Evolutionary conservation across 2,797 vertebrate species (phyloP), one percentile per base, ranked within the genome.

Genomic region (Poecilia gillii): DNA sequence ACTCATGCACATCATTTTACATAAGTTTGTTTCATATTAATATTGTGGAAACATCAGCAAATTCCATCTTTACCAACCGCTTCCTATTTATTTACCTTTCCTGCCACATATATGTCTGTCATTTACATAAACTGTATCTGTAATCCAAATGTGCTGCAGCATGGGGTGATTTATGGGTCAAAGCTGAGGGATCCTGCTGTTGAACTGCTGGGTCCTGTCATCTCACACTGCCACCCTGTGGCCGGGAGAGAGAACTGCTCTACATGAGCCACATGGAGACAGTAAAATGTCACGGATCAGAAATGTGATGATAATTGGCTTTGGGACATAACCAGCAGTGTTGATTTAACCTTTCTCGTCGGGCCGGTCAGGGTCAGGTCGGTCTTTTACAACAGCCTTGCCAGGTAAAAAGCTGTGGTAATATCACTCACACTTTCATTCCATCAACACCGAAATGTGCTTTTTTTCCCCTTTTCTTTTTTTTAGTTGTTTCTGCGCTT

Each of bases 211-310:
- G 18, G 64, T 68, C 18, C 64, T 20, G 12, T 25, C 64, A 41
- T 68, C 64, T 68, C 20, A 68, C 64, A 75, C 83, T 90, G 92
- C 36, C 93, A 89, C 88, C 91, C 83, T 79, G 92, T 90, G 92
- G 90, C 57, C 75, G 53, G 66, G 70, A 59, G 43, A 68, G 57
- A 68, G 57, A 81, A 86, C 82, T 89, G 75, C 82, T 73, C 31
- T n/a, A 41, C 31, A 45, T 45, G 45, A 31, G 18, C 23, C 23
- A 25, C 1, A 14, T 20, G 28, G 73, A n/a, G 16, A 51, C 36
- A 2, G 31, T 13, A 77, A 74, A 77, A 77, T 62, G 23, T 53
- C 36, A 64, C 43, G 25, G 41, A 0, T 77, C 57, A 46, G 55
- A 76, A 72, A 75, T 81, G 41, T 51, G 70, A 70, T 28, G 20